A percentile compares a stretch with the other conserved stretches of the same genome.
phyloP scores from a whole-genome alignment of 2,797 vertebrate genomes.

The Gadopsis marmoratus region DNA sequence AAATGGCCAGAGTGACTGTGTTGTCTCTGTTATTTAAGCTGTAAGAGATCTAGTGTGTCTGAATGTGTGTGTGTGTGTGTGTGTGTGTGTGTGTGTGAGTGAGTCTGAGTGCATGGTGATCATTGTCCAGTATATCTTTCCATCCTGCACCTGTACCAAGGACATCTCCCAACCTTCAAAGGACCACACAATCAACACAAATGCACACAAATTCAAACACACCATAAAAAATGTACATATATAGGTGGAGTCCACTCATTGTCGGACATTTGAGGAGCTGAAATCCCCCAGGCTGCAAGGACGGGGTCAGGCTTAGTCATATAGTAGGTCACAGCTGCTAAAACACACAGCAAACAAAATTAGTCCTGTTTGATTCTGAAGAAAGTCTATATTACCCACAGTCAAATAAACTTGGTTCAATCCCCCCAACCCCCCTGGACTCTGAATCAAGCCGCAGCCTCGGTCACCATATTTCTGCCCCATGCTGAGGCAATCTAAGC shows the following conservation, averaged over 20 bases:
- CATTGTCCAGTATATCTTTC: slow-evolving; percentile 64
- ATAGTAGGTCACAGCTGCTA: slow-evolving; percentile 79
- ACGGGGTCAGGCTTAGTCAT: slow-evolving; percentile 61
- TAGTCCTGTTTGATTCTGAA: slow-evolving; percentile 79
- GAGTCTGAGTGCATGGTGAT: slow-evolving; percentile 35
- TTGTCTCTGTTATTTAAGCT: slow-evolving; percentile 68
- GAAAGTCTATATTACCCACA: slow-evolving; percentile 71
- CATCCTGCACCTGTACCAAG: slow-evolving; percentile 70
- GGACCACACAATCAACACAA: slow-evolving; percentile 21
- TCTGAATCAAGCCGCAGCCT: slow-evolving; percentile 62
- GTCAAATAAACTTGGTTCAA: slow-evolving; percentile 74
- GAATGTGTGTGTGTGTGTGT: slow-evolving; percentile 14
- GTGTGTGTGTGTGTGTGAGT: neutral
- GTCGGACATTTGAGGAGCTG: slow-evolving; percentile 56
- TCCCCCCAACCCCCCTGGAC: slow-evolving; percentile 36
- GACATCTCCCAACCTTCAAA: slow-evolving; percentile 49
- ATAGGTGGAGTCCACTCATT: slow-evolving; percentile 28
- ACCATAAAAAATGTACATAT: neutral
- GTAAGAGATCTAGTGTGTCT: slow-evolving; percentile 48
- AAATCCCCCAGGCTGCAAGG: slow-evolving; percentile 53
- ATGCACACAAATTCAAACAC: slow-evolving; percentile 21
- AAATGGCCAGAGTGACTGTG: slow-evolving; percentile 65
- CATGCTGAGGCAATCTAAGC: slow-evolving; percentile 69
- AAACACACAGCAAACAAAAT: slow-evolving; percentile 79
- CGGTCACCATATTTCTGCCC: slow-evolving; percentile 76